These are phyloP conservation scores for Augochlorella aurata DNA, from an alignment of 2,888 invertebrate species.

Conservation along the genomic window DNA sequence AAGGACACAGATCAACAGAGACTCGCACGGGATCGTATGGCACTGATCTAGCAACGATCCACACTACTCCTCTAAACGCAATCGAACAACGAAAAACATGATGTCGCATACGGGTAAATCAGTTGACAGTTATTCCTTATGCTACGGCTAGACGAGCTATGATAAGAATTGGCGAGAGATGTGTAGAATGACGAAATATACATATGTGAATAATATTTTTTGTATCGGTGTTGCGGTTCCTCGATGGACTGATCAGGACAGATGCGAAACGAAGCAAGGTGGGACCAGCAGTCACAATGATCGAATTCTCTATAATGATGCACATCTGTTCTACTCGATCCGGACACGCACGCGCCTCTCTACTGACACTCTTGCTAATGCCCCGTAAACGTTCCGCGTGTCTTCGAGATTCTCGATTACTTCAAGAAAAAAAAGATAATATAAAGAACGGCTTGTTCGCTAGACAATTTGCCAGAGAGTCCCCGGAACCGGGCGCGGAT, in stretches of 20 bases:
- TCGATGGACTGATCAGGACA: slow-evolving; percentile 64
- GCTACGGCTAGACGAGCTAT: slow-evolving; percentile 62
- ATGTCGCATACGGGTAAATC: slow-evolving; percentile 48
- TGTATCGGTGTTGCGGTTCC: slow-evolving; percentile 61
- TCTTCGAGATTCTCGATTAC: not conserved
- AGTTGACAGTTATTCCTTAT: slow-evolving; percentile 35
- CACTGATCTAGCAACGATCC: slow-evolving; percentile 45
- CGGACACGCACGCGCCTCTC: slow-evolving; percentile 32
- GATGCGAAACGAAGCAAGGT: slow-evolving; percentile 77
- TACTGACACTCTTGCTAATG: slow-evolving; percentile 8
- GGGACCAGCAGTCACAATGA: slow-evolving; percentile 81
- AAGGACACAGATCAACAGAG: not conserved
- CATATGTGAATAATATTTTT: slow-evolving; percentile 37
- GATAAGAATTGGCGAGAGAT: slow-evolving; percentile 54
- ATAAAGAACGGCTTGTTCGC: not conserved
- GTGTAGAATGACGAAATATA: slow-evolving; percentile 54
- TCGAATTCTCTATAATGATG: slow-evolving; percentile 59
- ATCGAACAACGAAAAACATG: slow-evolving; percentile 17
- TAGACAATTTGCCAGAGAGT: slow-evolving; percentile 8
- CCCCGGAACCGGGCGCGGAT: slow-evolving; percentile 22
- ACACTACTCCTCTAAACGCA: slow-evolving; percentile 44
- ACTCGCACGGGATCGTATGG: slow-evolving; percentile 27
- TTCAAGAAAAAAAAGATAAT: slow-evolving; percentile 4
- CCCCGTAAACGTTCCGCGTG: not conserved
- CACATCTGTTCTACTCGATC: slow-evolving; percentile 58